Conservation (phyloP, 2,888 invertebrate species). For the Nomada fabriciana region DNA sequence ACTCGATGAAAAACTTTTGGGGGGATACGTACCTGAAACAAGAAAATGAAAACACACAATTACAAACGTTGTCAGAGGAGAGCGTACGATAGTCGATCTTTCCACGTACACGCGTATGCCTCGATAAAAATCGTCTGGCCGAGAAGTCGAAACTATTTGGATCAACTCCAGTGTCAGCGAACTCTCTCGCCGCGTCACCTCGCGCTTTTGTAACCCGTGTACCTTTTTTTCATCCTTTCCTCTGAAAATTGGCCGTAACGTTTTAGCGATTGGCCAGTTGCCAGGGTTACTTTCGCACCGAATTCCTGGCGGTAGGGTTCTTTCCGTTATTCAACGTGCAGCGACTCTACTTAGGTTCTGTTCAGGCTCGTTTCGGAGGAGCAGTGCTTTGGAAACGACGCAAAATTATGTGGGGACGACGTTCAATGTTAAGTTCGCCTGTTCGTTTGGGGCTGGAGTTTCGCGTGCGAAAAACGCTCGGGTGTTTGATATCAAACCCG, state of each 20-base stretch:
- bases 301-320: not conserved
- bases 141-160: conserved; percentile 76
- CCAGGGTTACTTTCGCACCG: conserved; percentile 70
- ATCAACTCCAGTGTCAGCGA: conserved; percentile 76
- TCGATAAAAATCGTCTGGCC: conserved; percentile 64
- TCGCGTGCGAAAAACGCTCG: too few relatives aligned
- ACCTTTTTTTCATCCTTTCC: conserved; percentile 59
- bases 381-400: too few relatives aligned
- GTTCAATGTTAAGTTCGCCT: too few relatives aligned
- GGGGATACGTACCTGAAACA: conserved; percentile 78
- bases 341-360: not conserved
- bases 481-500: too few relatives aligned
- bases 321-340: conserved; percentile 41
- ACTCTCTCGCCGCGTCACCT: conserved; percentile 60
- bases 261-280: conserved; percentile 75
- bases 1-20: conserved; percentile 22
- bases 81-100: conserved; percentile 25
- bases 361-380: too few relatives aligned
- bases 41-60: conserved; percentile 44
- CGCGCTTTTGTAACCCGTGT: conserved; percentile 36
- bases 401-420: too few relatives aligned
- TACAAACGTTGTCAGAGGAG: conserved; percentile 5
- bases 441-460: too few relatives aligned
- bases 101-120: not conserved
- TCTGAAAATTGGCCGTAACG: conserved; percentile 69